Evolutionary conservation across 2,797 vertebrate genomes (phyloP), one percentile per base, ranked within the genome.

Genomic region (Acanthopagrus latus): DNA sequence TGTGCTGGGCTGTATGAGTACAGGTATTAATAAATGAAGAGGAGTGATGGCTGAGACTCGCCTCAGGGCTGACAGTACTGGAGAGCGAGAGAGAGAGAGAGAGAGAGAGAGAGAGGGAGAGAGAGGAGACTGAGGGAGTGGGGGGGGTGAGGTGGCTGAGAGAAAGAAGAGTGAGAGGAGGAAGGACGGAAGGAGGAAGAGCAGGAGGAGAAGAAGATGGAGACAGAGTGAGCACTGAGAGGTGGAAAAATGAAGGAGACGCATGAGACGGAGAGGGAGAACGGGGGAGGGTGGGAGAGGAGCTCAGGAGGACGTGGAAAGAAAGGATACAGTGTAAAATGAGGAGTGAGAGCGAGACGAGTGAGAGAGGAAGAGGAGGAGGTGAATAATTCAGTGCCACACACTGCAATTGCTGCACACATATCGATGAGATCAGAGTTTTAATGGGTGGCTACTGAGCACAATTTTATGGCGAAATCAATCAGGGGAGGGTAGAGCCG

Each of bases 401-500:
- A 91, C 91, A 93, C 92, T 93, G 90, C 91, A 94, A 95, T 94
- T 94, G 94, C 95, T 93, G 91, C 89, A 93, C 93, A 95, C 92
- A 91, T 94, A 95, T 92, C 91, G 92, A 93, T 94, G 94, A 95
- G 94, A 96, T 95, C 95, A 95, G 92, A 96, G 94, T 93, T 96
- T 96, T 96, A 96, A 97, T 95, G 95, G 95, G 91, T 90, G 93
- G 86, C 89, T 95, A 95, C 94, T 94, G 93, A 94, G 94, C 92
- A 91, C 94, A 95, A 93, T 96, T 96, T 96, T 93, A 96, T 95
- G 93, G 93, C 92, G 93, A 95, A 96, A 96, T 96, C 95, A 96
- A 95, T 96, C 95, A 95, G 84, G 84, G 82, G 89, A 91, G 92
- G 90, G 88, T 80, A 75, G 78, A 87, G 78, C 46, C 23, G 44